Evolutionary conservation across 2,113 vertebrate species (phyloP).

Genomic region (Tragelaphus strepsiceros): DNA sequence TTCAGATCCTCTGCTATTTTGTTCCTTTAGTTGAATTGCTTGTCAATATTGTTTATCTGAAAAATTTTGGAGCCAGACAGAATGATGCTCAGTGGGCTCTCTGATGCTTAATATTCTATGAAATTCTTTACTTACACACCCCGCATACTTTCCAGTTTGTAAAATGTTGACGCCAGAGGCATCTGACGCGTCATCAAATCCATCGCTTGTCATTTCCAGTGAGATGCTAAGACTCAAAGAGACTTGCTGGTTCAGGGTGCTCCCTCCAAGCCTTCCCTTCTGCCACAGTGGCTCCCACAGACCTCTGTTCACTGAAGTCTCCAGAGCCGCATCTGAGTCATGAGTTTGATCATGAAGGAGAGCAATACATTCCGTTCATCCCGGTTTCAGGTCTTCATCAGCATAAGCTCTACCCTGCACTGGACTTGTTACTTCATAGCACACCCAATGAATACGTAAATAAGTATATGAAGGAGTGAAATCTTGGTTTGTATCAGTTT

Average conservation of each 20-base stretch:
- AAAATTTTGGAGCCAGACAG: neutral
- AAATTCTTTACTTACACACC: neutral
- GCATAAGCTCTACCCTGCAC: neutral
- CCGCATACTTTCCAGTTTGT: neutral
- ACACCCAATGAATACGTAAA: neutral
- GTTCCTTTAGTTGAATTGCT: neutral
- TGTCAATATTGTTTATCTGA: neutral
- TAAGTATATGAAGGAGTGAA: neutral
- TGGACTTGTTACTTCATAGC: neutral
- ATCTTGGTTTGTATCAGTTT: neutral
- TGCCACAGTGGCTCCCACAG: rapidly evolving
- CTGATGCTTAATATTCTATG: neutral
- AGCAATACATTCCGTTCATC: neutral
- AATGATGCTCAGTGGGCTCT: neutral
- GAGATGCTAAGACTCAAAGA: neutral
- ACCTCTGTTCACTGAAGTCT: neutral
- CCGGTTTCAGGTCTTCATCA: neutral
- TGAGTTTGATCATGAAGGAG: neutral
- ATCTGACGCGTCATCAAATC: neutral
- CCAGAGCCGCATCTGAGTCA: neutral
- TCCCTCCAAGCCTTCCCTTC: neutral
- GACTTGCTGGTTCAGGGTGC: neutral
- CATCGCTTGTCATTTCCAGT: neutral
- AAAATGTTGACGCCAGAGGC: neutral
- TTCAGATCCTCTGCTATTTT: neutral